Evolutionary conservation across 2,113 vertebrate species (phyloP), one percentile per base, ranked within the genome.

Genomic region (Cryptotis parvus): DNA sequence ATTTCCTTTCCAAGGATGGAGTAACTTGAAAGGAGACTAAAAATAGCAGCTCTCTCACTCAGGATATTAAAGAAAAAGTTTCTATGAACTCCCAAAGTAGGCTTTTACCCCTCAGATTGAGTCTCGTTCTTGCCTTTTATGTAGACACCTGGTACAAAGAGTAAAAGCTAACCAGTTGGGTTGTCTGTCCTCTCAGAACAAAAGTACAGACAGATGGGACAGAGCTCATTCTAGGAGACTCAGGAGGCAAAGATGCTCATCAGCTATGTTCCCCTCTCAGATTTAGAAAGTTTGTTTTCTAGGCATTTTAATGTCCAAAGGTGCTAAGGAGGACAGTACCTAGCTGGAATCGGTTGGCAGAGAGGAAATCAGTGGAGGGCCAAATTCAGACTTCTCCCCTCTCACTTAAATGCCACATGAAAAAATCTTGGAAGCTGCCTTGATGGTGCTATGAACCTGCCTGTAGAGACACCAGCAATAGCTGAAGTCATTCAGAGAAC

Each of bases 311-410:
- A 61, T 1, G 12, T n/a, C 33, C 18, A 39, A 35, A 58, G 69
- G 92, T 39, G 74, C 69, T 91, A 81, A 73, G 84, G 43, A 29
- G 75, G 90, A 89, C 55, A 84, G 84, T 41, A 74, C 35, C 31
- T 58, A n/a, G 63, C 10, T 14, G 33, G 45, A 39, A 0, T 27
- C 37, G 33, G 12, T 8, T 39, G 75, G 35, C 24, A 33, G 31
- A 41, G 66, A 58, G 58, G 72, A 80, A 77, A 27, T 45, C 37
- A 39, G 7, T 6, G 55, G n/a, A n/a, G n/a, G 41, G 16, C 39
- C n/a, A n/a, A 55, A 69, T 43, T 2, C 3, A 29, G 39, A 58
- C n/a, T n/a, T 26, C 6, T 45, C 70, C 31, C 22, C 1, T 79
- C 9, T 75, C 55, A 55, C 61, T 43, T 11, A 29, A 86, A 14